These are phyloP conservation scores for Cancer borealis DNA, from an alignment of 2,888 invertebrate genomes.

Conservation along the genomic window DNA sequence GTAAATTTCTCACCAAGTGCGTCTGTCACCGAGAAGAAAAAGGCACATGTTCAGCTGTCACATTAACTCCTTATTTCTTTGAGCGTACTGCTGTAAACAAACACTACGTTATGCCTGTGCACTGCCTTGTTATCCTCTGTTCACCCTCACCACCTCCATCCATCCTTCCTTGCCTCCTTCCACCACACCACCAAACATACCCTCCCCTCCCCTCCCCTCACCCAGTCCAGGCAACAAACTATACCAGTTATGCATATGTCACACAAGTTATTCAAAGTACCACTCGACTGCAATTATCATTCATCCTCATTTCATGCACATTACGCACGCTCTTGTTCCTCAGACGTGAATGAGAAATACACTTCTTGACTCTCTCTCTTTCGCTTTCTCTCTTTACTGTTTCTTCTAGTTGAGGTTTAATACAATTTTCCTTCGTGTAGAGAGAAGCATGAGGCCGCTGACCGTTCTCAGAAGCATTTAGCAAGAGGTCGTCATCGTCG, in stretches of 20 bases:
- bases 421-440: background rate
- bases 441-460: background rate
- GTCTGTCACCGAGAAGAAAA: slow-evolving; percentile 38
- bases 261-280: slow-evolving; percentile 18
- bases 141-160: background rate
- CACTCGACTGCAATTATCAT: slow-evolving; percentile 32
- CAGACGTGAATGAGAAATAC: background rate
- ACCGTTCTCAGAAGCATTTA: background rate
- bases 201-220: background rate
- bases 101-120: slow-evolving; percentile 14
- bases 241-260: slow-evolving; percentile 39
- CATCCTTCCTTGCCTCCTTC: background rate
- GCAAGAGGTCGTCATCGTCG: background rate
- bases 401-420: background rate
- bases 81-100: background rate
- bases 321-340: slow-evolving; percentile 18
- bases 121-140: slow-evolving; percentile 21
- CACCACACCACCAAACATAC: background rate
- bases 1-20: slow-evolving; percentile 28
- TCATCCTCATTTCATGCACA: slow-evolving; percentile 25
- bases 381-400: background rate
- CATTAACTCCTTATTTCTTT: background rate
- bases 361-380: background rate
- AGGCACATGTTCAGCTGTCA: slow-evolving; percentile 20
- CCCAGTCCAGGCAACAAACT: background rate